Base-by-base conservation (phyloP, 2,888 invertebrate species). In the Creontiades dilutus region DNA sequence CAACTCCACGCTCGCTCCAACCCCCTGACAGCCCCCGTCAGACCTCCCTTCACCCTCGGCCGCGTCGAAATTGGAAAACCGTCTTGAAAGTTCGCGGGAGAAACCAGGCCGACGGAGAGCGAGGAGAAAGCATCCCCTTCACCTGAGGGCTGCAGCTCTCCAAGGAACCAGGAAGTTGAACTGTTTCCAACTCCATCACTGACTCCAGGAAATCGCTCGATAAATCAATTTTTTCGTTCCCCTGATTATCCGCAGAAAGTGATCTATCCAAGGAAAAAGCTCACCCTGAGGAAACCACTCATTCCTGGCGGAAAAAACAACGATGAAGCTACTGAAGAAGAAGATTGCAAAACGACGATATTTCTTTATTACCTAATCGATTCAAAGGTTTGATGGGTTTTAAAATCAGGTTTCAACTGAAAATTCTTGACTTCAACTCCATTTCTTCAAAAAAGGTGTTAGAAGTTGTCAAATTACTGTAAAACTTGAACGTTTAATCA, bases 101-200 rank as follows among this genome's bases (percentile, higher is more conserved):
- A 68, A 68, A 68, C 82, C 52, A 48, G 48, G 82, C 47, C 19
- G 82, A 23, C 82, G 48, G 47, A 81, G 47, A n/a, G 13, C 46
- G 46, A 46, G 47, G 81, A 52, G 82, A 82, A 82, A 82, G 82
- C 82, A 82, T 52, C 82, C 82, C 82, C 82, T 82, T 82, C 82
- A 55, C 82, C 9, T 23, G 68, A 16, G n/a, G n/a, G n/a, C n/a
- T n/a, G n/a, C n/a, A n/a, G 16, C 61, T 19, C 19, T 19, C 61
- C n/a, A 19, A 68, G 68, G 52, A 52, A 68, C 23, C 68, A 68
- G 68, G 68, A 68, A 68, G 68, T 68, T 13, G 0, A 23, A 68
- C 23, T 19, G 68, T 68, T 68, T 68, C 23, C 68, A 68, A 68
- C 68, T 23, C 68, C 68, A 27, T 68, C 68, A 23, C 68, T 0